Evolutionary conservation across 2,888 invertebrate species (phyloP).

Genomic region (Selenia dentaria): DNA sequence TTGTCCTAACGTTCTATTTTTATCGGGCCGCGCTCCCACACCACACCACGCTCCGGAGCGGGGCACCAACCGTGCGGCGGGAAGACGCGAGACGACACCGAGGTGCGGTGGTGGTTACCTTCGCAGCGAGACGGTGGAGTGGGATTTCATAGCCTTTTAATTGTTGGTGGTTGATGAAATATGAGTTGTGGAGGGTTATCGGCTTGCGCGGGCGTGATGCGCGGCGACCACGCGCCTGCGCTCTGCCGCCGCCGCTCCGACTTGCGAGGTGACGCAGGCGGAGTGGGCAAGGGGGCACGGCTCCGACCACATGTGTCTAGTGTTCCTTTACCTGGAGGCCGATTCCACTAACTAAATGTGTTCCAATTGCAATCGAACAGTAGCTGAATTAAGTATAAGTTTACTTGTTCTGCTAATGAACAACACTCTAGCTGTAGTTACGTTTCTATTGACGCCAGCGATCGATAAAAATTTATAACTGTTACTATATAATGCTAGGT

Average conservation of each 20-base stretch:
- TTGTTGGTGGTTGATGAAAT: slow-evolving; percentile 64
- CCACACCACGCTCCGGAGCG: slow-evolving; percentile 66
- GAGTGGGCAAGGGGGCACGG: slow-evolving; percentile 37
- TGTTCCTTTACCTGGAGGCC: slow-evolving; percentile 6
- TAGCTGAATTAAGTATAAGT: too few species aligned
- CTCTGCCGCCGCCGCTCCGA: slow-evolving; percentile 22
- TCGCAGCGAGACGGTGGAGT: slow-evolving; percentile 44
- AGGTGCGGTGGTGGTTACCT: slow-evolving; percentile 58
- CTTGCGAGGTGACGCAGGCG: slow-evolving; percentile 39
- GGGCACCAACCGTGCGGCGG: slow-evolving; percentile 29
- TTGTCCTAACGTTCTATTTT: slow-evolving; percentile 79
- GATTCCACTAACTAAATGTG: too few species aligned
- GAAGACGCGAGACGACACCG: slow-evolving; percentile 28
- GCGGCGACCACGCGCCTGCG: slow-evolving; percentile 48
- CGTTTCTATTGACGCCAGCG: too few species aligned
- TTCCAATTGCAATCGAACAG: too few species aligned
- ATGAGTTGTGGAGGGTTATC: slow-evolving; percentile 49
- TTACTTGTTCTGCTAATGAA: too few species aligned
- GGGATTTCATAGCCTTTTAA: slow-evolving; percentile 71
- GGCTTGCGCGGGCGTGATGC: slow-evolving; percentile 66
- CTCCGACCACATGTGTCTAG: slow-evolving; percentile 25
- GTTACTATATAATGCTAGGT: too few species aligned
- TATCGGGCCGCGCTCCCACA: slow-evolving; percentile 78
- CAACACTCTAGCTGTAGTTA: too few species aligned
- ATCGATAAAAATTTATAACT: too few species aligned